Conservation (phyloP, 2,797 vertebrate genomes). For the Simalia tracyae region DNA sequence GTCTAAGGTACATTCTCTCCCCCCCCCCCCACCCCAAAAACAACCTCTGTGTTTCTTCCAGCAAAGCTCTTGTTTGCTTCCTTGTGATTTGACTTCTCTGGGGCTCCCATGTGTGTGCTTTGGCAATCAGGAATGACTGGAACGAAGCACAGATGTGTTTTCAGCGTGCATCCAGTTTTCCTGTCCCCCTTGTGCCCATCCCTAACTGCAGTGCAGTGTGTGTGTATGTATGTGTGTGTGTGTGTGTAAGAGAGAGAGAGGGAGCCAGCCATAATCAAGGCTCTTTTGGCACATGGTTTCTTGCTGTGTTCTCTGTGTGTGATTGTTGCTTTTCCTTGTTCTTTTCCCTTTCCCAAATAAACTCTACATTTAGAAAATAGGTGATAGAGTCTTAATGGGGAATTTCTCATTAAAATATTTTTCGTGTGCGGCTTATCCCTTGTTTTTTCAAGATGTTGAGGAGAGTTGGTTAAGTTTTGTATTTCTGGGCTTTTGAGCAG, state of each 20-base stretch:
- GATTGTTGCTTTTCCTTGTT: neutral
- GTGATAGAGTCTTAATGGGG: neutral
- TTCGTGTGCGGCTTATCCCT: neutral
- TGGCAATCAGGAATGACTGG: neutral
- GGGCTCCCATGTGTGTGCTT: neutral
- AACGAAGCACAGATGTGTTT: neutral
- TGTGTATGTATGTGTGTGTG: neutral
- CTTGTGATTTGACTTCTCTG: neutral
- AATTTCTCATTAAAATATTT: neutral
- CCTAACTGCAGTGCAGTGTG: neutral
- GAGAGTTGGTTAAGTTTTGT: neutral
- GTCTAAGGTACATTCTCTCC: rapidly evolving
- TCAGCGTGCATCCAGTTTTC: neutral
- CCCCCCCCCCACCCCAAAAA: too few relatives aligned
- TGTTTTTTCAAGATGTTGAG: neutral
- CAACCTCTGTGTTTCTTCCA: neutral
- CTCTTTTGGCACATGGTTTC: neutral
- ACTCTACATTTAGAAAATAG: neutral
- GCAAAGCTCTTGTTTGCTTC: neutral
- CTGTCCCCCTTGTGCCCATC: neutral
- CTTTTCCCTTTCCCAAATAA: neutral
- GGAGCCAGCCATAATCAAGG: neutral
- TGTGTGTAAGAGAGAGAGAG: neutral
- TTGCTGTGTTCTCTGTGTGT: neutral
- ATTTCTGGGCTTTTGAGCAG: neutral